phyloP scores from a whole-genome alignment of 2,888 invertebrate genomes.

The Epistrophella euchroma region DNA sequence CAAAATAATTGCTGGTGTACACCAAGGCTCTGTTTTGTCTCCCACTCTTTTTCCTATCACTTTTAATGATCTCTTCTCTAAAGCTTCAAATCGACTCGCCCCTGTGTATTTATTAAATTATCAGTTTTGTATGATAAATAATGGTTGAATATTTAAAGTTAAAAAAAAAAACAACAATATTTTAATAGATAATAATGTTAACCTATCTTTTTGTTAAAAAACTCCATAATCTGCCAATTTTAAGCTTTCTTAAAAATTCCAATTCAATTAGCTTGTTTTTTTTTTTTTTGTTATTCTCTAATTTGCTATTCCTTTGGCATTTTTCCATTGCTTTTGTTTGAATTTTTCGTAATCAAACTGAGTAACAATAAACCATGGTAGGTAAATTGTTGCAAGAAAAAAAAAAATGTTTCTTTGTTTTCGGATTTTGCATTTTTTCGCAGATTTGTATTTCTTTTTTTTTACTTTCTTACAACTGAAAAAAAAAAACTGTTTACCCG shows the following conservation, averaged over 20 bases:
- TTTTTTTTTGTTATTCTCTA: neutral
- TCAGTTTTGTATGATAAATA: too few relatives aligned
- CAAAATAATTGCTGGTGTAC: too few relatives aligned
- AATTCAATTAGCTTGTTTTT: neutral
- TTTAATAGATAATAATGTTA: too few relatives aligned
- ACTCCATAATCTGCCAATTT: neutral
- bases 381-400: constrained; percentile 6
- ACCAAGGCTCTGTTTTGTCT: too few relatives aligned
- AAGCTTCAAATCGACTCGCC: too few relatives aligned
- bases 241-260: neutral
- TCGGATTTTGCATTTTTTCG: constrained; percentile 24
- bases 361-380: constrained; percentile 7
- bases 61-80: too few relatives aligned
- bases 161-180: too few relatives aligned
- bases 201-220: neutral
- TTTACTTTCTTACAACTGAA: neutral
- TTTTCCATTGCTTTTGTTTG: constrained; percentile 16
- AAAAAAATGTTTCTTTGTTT: constrained; percentile 32
- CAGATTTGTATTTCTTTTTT: neutral
- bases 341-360: constrained; percentile 31
- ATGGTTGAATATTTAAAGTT: too few relatives aligned
- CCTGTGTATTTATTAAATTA: too few relatives aligned
- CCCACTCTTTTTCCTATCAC: too few relatives aligned
- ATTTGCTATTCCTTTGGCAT: constrained; percentile 12
- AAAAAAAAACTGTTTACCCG: constrained; percentile 21